Conservation (phyloP, 2,113 vertebrate genomes). For the Aplodontia rufa region DNA sequence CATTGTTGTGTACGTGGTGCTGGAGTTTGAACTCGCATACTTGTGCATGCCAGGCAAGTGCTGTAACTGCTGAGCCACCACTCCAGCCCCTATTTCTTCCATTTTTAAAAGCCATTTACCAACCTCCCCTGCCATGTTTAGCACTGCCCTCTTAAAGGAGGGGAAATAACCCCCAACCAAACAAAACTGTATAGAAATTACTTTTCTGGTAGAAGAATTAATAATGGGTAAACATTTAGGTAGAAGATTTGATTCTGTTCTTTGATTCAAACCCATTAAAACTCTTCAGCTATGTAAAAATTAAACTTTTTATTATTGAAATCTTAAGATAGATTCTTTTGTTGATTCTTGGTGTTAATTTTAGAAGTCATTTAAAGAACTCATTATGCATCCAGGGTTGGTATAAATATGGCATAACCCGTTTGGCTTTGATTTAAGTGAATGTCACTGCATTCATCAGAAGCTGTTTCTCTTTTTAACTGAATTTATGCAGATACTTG, state of each 20-base stretch:
- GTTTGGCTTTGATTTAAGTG: conserved; percentile 70
- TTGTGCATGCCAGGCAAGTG: no score
- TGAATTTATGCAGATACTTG: conserved; percentile 65
- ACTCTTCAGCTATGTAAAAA: conserved; percentile 57
- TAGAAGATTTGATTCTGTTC: neutral
- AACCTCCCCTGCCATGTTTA: neutral
- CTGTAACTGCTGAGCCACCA: no score
- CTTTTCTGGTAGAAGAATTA: conserved; percentile 31
- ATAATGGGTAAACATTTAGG: conserved; percentile 6
- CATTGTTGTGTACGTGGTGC: no score
- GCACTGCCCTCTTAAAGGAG: neutral
- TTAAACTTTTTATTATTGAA: conserved; percentile 44
- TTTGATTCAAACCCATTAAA: conserved; percentile 38
- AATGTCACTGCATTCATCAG: conserved; percentile 74
- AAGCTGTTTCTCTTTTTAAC: conserved; percentile 69
- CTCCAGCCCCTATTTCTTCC: conserved; percentile 11
- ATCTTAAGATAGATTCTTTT: conserved; percentile 55
- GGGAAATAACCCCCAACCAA: no score
- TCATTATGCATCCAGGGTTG: conserved; percentile 60
- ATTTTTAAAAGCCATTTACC: neutral
- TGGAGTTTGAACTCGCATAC: no score
- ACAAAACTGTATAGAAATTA: neutral
- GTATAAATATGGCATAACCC: conserved; percentile 58
- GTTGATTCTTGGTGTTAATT: conserved; percentile 65
- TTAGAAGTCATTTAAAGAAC: conserved; percentile 60